Base-by-base conservation (phyloP, 2,888 invertebrate genomes). In the Alloscopus bannaensis region DNA sequence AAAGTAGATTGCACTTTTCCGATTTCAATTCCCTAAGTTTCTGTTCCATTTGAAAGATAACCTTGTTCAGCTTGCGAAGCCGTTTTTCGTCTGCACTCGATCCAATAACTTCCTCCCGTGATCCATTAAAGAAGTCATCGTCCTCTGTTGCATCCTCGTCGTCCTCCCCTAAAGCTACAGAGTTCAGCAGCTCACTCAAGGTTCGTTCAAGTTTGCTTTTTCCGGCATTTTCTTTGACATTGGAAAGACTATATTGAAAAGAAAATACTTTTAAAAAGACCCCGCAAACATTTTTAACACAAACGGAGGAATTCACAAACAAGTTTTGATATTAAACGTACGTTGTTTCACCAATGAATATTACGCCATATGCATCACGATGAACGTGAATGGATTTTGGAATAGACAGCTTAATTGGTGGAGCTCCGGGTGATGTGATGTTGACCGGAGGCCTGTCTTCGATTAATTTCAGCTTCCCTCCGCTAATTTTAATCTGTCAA, bases 381-480 rank as follows among this genome's bases (percentile, higher is more conserved):
- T 90, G 90, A 85, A 96, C 89, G 22, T 91, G 91, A 70, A 95
- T 90, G 16, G 86, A 76, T 65, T 92, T 91, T 0, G 92, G 92
- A 40, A 96, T 91, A 84, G 91, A 91, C 66, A 96, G 87, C 89
- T 94, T 93, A 22, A 95, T 90, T 0, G 96, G 96, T 83, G 94
- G 91, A 0, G 95, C 93, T 0, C 94, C 94, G 0, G 95, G 95
- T 1, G 95, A 94, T 3, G 94, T 94, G 82, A 94, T 93, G 87
- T 93, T 93, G 68, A 92, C 92, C 1, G 93, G 93, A 0, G 93
- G 94, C 65, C 95, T 91, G 89, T 97, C 96, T 89, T 96, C 96
- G 87, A 93, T 91, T 83, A 96, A 89, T 87, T 93, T 93, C 11
- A 95, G 88, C 73, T 92, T 92, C 60, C 95, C 91, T 87, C 94